Evolutionary conservation across 2,888 invertebrate genomes (phyloP), one percentile per base, ranked within the genome.

Genomic region (Ptilodon capucinus): DNA sequence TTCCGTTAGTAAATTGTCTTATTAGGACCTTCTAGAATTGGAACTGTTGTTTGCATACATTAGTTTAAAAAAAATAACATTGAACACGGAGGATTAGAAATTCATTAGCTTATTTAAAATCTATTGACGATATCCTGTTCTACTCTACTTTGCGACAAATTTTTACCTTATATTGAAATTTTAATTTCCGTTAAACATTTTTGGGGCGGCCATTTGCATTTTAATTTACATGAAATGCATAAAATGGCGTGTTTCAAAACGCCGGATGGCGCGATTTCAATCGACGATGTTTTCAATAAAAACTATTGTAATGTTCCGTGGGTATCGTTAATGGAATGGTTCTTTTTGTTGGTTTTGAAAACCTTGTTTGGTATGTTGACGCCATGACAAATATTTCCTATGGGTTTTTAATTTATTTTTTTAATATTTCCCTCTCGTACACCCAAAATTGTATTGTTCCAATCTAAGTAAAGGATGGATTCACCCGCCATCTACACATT

Each of bases 261-360:
- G 43, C 39, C 61, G 72, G 72, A 72, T 65, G 52, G n/a, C 46
- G 48, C 43, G 59, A 68, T 67, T 67, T 66, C 54, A 67, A 68
- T 71, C 66, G 45, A 42, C 48, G 40, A 45, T 44, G 38, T 43
- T 64, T 63, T 63, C 54, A 61, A 68, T 70, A 68, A 70, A 58
- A 52, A 39, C 44, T 51, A 48, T 28, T 55, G 32, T n/a, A 46
- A 49, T 21, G 44, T 46, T 36, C 11, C 14, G 7, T 18, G 40
- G 25, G 47, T 35, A 51, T 55, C 44, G 38, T 7, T 46, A 30
- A 32, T 40, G 39, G 39, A 51, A 49, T 36, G 4, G 17, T 57
- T 49, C 48, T 35, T 48, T 52, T 46, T 21, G 42, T 34, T 54
- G 21, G 21, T 28, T 42, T 40, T 40, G 32, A 11, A 6, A 16